A percentile compares a stretch with the other conserved stretches of the same genome.
Evolutionary conservation across 2,113 vertebrate species (phyloP).

Genomic region (Podarcis raffonei): DNA sequence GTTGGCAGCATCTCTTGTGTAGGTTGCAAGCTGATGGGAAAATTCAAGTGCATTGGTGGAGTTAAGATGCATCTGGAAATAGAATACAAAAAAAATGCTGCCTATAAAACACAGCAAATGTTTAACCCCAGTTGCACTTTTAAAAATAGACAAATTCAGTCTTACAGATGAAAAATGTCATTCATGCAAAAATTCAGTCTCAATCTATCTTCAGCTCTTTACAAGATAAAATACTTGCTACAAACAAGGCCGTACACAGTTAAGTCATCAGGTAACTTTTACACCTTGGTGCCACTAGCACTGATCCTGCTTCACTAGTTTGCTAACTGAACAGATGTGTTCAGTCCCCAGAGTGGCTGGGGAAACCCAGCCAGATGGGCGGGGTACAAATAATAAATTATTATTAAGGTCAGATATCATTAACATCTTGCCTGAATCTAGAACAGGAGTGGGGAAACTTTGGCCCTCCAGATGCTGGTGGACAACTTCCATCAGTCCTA

Average conservation of each 20-base stretch:
- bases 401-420: neutral
- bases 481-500: no score
- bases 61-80: slow-evolving; percentile 84
- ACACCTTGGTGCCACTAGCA: neutral
- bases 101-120: slow-evolving; percentile 1
- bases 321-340: neutral
- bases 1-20: slow-evolving; percentile 83
- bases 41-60: slow-evolving; percentile 81
- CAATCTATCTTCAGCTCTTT: neutral
- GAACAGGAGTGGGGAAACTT: neutral
- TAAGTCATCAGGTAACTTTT: neutral
- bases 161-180: neutral
- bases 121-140: neutral
- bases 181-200: neutral
- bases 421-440: neutral
- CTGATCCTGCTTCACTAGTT: neutral
- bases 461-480: no score
- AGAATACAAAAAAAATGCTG: slow-evolving; percentile 35
- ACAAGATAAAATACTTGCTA: neutral
- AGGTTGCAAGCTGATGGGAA: slow-evolving; percentile 83
- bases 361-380: no score
- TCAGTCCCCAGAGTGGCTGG: no score
- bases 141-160: neutral
- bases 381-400: no score
- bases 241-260: neutral